These are phyloP conservation scores for Falco naumanni DNA, from an alignment of 2,797 vertebrate genomes.

Conservation along the genomic window DNA sequence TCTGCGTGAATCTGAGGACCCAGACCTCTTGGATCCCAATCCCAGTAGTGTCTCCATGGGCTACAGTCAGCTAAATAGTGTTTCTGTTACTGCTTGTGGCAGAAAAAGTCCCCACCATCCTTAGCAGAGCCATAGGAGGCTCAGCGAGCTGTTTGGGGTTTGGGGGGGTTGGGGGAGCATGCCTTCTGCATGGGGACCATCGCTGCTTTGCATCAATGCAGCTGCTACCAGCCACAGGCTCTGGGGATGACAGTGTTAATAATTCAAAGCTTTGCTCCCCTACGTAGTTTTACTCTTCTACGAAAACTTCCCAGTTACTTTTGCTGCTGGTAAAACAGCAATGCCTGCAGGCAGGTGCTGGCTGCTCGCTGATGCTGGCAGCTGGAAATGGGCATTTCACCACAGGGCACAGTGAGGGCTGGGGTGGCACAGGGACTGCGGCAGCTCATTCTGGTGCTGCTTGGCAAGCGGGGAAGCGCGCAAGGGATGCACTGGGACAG, in stretches of 20 bases:
- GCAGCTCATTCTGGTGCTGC: neutral
- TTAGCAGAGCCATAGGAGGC: neutral
- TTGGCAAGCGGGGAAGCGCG: neutral
- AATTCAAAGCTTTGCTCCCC: neutral
- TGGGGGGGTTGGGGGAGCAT: rapidly evolving
- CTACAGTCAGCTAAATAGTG: neutral
- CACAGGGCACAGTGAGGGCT: rapidly evolving
- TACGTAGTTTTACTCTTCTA: neutral
- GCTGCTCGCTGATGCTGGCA: neutral
- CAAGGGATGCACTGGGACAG: neutral
- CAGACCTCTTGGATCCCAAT: neutral
- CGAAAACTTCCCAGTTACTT: neutral
- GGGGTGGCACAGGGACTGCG: rapidly evolving
- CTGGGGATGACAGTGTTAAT: neutral
- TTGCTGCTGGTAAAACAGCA: neutral
- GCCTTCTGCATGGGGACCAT: rapidly evolving
- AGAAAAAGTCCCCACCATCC: neutral
- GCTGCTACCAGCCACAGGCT: neutral
- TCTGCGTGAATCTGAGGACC: neutral
- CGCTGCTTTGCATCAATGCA: neutral
- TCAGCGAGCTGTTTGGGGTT: neutral
- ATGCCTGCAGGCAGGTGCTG: neutral
- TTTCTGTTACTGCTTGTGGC: neutral
- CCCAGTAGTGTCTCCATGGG: neutral
- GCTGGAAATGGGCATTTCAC: neutral